Base-by-base conservation (phyloP, 2,888 invertebrate species). In the Euzophera pinguis region DNA sequence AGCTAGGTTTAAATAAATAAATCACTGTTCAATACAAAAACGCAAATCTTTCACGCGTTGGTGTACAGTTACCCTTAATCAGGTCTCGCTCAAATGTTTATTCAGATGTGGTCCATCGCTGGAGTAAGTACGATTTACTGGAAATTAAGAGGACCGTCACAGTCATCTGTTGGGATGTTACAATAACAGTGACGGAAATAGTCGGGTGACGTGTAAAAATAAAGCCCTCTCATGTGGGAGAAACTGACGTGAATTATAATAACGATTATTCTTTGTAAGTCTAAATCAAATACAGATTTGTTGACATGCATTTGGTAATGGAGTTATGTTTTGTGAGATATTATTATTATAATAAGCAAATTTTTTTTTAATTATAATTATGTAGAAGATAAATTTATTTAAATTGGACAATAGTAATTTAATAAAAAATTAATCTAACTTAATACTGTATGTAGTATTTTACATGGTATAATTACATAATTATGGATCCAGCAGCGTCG, bases 111-210 rank as follows among this genome's bases (percentile, higher is more conserved):
- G 78, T 61, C 78, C 81, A 79, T 87, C 85, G 71, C 74, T 69
- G 69, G 73, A 73, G 79, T 81, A 72, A 77, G 75, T 78, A 80
- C 87, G 84, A 89, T 88, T 83, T 84, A 84, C 83, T 88, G 81
- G 84, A 89, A 89, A 90, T 88, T 86, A 89, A 88, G 88, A 86
- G 87, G 80, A 22, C 75, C 65, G 75, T 75, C 64, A 75, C 75
- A 75, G 76, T 74, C 80, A 78, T 73, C 70, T 68, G 61, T 59
- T 65, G 74, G 80, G 87, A 84, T 83, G 76, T 75, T 87, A 86
- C 69, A 87, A 89, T 81, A 90, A 90, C 86, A 90, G 72, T 60
- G 70, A 82, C 81, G 63, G 85, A 88, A 89, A 88, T 87, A 88
- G 73, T 70, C 73, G 63, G 62, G 75, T 79, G 78, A 77, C 77